Conservation (phyloP, 2,888 invertebrate genomes). For the Ophion costatus region DNA sequence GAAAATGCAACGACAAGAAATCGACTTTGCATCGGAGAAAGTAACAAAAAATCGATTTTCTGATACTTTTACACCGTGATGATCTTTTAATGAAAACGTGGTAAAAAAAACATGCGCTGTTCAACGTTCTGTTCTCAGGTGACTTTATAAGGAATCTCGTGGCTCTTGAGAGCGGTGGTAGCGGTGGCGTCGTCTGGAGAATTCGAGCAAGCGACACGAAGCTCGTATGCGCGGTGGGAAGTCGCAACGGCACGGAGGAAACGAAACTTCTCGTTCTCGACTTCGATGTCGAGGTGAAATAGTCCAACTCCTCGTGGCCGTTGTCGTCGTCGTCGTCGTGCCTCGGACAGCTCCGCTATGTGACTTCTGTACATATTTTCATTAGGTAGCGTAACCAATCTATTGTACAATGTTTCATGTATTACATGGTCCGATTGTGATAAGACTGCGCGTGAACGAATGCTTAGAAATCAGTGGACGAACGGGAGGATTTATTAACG, state of each 20-base stretch:
- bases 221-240: conserved; percentile 99
- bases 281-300: conserved; percentile 92
- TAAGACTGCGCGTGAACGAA: conserved; percentile 79
- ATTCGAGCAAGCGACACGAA: conserved; percentile 98
- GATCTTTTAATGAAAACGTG: too few relatives aligned
- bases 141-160: conserved; percentile 98
- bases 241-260: conserved; percentile 99
- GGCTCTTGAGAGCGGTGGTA: conserved; percentile 96
- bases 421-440: conserved; percentile 82
- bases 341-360: conserved; percentile 69
- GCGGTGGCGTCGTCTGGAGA: conserved; percentile 99
- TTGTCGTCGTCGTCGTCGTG: conserved; percentile 61
- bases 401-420: conserved; percentile 82
- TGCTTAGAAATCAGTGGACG: conserved; percentile 64
- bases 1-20: too few relatives aligned
- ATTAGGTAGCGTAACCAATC: conserved; percentile 78
- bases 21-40: too few relatives aligned
- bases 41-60: too few relatives aligned
- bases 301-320: conserved; percentile 70
- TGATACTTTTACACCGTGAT: too few relatives aligned
- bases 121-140: conserved; percentile 81
- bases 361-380: conserved; percentile 79
- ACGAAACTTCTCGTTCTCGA: conserved; percentile 98
- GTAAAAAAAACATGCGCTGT: background rate
- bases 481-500: conserved; percentile 22